Evolutionary conservation across 92 coral and sea anemone genomes (phyloP).

Genomic region (Blastomussa wellsi): DNA sequence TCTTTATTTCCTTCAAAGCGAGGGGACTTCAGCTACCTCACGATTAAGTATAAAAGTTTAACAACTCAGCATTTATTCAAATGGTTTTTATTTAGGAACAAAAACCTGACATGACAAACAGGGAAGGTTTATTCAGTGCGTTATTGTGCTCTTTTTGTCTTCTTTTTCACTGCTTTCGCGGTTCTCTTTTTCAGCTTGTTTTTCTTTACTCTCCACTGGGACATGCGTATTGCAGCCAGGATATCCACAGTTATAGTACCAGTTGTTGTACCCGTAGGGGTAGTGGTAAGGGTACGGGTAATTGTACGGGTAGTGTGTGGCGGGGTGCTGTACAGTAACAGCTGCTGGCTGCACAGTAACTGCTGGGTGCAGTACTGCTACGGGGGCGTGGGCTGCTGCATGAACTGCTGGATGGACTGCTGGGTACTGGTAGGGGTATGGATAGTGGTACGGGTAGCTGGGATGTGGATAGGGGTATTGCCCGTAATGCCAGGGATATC

Average conservation of each 20-base stretch:
- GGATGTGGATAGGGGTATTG: slow-evolving; percentile 5
- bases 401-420: not conserved
- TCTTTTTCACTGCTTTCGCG: not conserved
- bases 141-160: slow-evolving; percentile 24
- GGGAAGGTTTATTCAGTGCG: not conserved
- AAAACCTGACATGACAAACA: not conserved
- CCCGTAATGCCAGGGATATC: slow-evolving; percentile 27
- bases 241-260: slow-evolving; percentile 13
- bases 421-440: slow-evolving; percentile 14
- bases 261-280: slow-evolving; percentile 26
- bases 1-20: not conserved
- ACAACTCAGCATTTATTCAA: not conserved
- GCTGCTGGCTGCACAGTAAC: not conserved
- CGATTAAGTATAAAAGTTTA: not conserved
- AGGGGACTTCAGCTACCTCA: not conserved
- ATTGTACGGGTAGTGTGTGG: slow-evolving; percentile 2
- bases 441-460: slow-evolving; percentile 29
- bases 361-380: not conserved
- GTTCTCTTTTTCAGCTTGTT: not conserved
- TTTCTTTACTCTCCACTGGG: not conserved
- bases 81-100: not conserved
- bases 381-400: not conserved
- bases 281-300: slow-evolving; percentile 13
- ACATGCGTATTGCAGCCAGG: slow-evolving; percentile 1
- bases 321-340: not conserved